Evolutionary conservation across 2,888 invertebrate genomes (phyloP).

Genomic region (Heliconius erato): DNA sequence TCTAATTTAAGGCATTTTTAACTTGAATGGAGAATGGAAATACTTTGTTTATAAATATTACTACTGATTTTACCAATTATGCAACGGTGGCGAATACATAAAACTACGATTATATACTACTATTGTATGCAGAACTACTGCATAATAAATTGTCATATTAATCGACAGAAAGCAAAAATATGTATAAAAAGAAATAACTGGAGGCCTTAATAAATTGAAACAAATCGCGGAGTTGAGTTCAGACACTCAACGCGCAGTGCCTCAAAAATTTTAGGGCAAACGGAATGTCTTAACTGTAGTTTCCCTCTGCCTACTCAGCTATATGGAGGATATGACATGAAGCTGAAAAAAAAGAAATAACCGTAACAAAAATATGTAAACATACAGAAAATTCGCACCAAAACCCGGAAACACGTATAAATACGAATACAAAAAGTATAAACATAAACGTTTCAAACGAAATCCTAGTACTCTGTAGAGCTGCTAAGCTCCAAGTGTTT

Average conservation of each 20-base stretch:
- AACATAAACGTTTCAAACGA: slow-evolving; percentile 2
- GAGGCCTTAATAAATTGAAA: too few relatives aligned
- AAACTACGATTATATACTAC: too few relatives aligned
- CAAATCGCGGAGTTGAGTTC: not conserved
- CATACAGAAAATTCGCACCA: not conserved
- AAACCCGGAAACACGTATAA: not conserved
- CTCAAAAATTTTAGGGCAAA: too few relatives aligned
- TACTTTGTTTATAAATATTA: too few relatives aligned
- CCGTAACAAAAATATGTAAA: not conserved
- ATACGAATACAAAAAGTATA: slow-evolving; percentile 2
- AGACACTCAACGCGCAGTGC: not conserved
- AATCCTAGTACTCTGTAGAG: slow-evolving; percentile 18
- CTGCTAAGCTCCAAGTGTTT: slow-evolving; percentile 42
- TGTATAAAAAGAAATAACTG: too few relatives aligned
- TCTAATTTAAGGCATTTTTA: not conserved
- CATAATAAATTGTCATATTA: too few relatives aligned
- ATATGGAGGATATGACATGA: not conserved
- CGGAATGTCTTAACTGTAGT: too few relatives aligned
- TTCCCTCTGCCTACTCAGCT: not conserved
- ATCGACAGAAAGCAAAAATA: too few relatives aligned
- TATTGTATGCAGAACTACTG: too few relatives aligned
- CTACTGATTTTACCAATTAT: too few relatives aligned
- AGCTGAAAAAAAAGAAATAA: not conserved
- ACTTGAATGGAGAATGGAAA: too few relatives aligned
- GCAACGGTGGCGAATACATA: too few relatives aligned